Evolutionary conservation across 2,113 vertebrate genomes (phyloP), one percentile per base, ranked within the genome.

Genomic region (Rhombomys opimus): DNA sequence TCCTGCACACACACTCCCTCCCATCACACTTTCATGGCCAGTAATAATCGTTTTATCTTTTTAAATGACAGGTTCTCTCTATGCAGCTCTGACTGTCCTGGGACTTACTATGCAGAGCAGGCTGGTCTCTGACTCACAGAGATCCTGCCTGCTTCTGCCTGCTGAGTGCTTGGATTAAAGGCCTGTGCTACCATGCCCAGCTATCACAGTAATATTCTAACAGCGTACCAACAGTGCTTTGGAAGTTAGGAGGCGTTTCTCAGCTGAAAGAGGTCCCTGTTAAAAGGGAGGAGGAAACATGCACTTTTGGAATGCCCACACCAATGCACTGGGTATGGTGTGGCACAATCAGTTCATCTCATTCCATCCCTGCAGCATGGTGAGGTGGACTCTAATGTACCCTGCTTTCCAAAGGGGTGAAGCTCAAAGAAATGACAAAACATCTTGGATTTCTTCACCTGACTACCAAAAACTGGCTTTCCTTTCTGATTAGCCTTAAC

Each of bases 351-450:
- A 65, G 3, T 22, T n/a, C 65, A 46, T 73, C 41, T 57, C 38
- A 22, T 59, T 59, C 59, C 4, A 59, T 35, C 52, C 80, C 57
- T 63, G 85, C 20, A 70, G 65, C 59, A 73, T 17, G 68, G 82
- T 38, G 32, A 54, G 25, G 27, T 7, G 35, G 61, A 77, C 12
- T 38, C 76, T 89, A 7, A 15, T 65, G 25, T 54, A 54, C 5
- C 50, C 73, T 46, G 57, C 14, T 57, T 59, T 86, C 15, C 25
- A 22, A 87, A 87, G 38, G 50, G 20, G 72, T 11, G 38, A 76
- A 25, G 41, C 46, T 93, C 81, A 93, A 59, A 93, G 70, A 75
- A 77, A 73, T 80, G 35, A 84, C 52, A 70, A 65, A 82, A 78
- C 13, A 41, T 46, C 7, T 91, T 25, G 23, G 32, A 14, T 22